These are phyloP conservation scores for Ctenicera cuprea DNA, from an alignment of 2,888 invertebrate genomes.

Conservation along the genomic window DNA sequence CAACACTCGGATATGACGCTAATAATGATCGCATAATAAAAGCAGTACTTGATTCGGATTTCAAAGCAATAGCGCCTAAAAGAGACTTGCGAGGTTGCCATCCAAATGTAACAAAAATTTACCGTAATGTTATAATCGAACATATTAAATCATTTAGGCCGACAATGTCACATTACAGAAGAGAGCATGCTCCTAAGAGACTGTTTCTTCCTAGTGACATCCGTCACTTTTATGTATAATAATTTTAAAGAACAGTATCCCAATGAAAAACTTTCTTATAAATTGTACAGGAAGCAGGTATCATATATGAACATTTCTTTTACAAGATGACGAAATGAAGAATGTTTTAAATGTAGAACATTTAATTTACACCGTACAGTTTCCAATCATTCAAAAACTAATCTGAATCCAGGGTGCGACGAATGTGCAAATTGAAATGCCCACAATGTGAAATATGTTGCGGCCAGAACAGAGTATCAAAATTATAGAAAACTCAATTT, in stretches of 20 bases:
- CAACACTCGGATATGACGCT: slow-evolving; percentile 13
- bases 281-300: slow-evolving; percentile 46
- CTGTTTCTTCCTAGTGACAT: slow-evolving; percentile 6
- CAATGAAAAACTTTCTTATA: slow-evolving; percentile 38
- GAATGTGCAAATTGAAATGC: background rate
- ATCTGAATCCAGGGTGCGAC: slow-evolving; percentile 17
- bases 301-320: slow-evolving; percentile 52
- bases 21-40: slow-evolving; percentile 17
- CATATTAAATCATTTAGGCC: slow-evolving; percentile 31
- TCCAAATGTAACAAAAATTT: slow-evolving; percentile 4
- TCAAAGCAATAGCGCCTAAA: background rate
- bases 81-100: slow-evolving; percentile 1
- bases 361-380: slow-evolving; percentile 35
- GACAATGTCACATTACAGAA: slow-evolving; percentile 25
- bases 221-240: slow-evolving; percentile 23
- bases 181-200: slow-evolving; percentile 28
- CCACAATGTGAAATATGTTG: slow-evolving; percentile 10
- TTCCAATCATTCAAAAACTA: background rate
- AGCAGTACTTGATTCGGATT: background rate
- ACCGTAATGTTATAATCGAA: slow-evolving; percentile 1
- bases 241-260: slow-evolving; percentile 40
- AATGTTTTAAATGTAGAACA: slow-evolving; percentile 48
- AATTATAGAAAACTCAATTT: background rate
- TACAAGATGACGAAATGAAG: slow-evolving; percentile 50
- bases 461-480: slow-evolving; percentile 6